These are phyloP conservation scores for Chionomys nivalis DNA, from an alignment of 2,113 vertebrate genomes.

Conservation along the genomic window DNA sequence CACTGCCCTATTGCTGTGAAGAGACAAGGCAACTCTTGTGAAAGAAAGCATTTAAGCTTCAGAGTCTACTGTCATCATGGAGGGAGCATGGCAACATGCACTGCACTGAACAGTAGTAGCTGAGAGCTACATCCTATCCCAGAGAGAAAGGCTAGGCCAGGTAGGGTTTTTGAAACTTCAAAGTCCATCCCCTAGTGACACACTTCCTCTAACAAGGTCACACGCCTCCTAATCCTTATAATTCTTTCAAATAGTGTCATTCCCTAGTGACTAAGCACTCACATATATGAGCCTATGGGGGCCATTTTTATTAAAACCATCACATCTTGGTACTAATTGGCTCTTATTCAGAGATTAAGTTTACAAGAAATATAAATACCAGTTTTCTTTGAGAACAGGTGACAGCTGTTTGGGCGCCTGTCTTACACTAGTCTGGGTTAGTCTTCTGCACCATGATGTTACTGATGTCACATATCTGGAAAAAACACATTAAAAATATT, in stretches of 20 bases:
- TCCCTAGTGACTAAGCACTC: not conserved
- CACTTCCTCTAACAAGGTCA: not conserved
- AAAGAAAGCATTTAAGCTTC: not conserved
- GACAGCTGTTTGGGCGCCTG: constrained; percentile 8
- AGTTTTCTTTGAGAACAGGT: constrained; percentile 77
- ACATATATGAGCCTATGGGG: not conserved
- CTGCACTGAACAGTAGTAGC: not conserved
- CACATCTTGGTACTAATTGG: not conserved
- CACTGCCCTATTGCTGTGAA: too few relatives aligned
- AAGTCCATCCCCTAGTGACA: not conserved
- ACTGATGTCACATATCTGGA: constrained; percentile 84
- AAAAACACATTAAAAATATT: constrained; percentile 56
- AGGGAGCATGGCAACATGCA: not conserved
- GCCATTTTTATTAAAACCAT: not conserved
- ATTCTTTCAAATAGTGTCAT: not conserved
- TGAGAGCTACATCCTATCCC: not conserved
- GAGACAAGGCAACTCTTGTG: not conserved
- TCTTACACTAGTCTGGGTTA: constrained; percentile 69
- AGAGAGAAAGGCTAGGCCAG: not conserved
- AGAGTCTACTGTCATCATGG: too few relatives aligned
- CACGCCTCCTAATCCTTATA: not conserved
- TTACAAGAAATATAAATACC: constrained; percentile 81
- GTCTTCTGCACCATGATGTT: constrained; percentile 84
- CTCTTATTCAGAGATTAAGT: constrained; percentile 41
- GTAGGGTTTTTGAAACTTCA: not conserved